Percentiles rank a stretch among this genome's conserved stretches.
Conservation (phyloP, 2,113 vertebrate species). For the Parus major region DNA sequence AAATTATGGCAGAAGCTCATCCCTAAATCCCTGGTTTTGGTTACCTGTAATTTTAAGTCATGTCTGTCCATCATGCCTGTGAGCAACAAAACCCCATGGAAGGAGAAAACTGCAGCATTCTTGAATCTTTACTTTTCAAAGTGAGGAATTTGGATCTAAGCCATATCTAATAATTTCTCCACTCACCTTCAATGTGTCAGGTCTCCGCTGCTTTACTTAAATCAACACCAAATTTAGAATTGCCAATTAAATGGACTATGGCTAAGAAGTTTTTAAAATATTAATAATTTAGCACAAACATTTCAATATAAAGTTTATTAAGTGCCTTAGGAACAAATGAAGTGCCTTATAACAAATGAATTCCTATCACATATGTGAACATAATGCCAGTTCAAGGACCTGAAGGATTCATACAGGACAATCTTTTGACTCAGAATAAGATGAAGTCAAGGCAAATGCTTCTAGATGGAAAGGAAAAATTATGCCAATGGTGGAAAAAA, state of each 20-base stretch:
- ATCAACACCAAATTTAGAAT: not conserved
- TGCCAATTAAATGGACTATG: not conserved
- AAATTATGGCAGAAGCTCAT: not conserved
- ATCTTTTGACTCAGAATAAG: not conserved
- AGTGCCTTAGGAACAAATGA: not conserved
- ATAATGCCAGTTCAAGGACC: not conserved
- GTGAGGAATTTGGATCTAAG: not conserved
- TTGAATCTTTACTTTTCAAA: not conserved
- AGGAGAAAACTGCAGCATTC: not conserved
- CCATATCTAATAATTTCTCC: not conserved
- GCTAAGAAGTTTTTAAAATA: not conserved
- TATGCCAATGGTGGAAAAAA: not conserved
- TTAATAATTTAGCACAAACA: conserved; percentile 2
- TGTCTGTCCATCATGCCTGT: not conserved
- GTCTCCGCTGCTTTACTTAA: not conserved
- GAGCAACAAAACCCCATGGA: not conserved
- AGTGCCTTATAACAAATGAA: not conserved
- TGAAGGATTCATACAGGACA: not conserved
- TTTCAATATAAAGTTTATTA: conserved; percentile 11
- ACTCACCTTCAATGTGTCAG: not conserved
- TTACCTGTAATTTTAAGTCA: not conserved
- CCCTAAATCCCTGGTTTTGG: not conserved
- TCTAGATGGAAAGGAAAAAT: not conserved
- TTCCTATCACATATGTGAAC: not conserved
- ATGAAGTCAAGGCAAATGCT: not conserved